phyloP scores from a whole-genome alignment of 2,797 vertebrate genomes.

The Poecile montanus region DNA sequence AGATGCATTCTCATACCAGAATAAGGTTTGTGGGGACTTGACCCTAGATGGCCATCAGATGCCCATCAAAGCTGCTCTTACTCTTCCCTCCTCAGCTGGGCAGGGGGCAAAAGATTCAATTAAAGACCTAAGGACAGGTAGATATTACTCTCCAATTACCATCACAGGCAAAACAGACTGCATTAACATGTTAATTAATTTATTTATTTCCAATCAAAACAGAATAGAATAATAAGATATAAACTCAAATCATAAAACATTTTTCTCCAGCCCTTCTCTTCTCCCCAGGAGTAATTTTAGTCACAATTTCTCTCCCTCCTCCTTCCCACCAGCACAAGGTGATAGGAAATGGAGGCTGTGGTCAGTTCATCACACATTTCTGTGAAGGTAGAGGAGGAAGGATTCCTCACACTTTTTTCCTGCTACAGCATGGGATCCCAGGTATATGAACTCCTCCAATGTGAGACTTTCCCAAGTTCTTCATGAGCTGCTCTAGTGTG shows the following conservation, averaged over 20 bases:
- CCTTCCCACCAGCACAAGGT: fast-evolving
- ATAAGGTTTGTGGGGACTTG: not conserved
- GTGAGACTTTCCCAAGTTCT: not conserved
- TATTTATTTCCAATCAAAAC: not conserved
- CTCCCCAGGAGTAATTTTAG: not conserved
- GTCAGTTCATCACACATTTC: not conserved
- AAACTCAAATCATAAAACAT: not conserved
- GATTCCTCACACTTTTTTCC: not conserved
- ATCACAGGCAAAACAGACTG: not conserved
- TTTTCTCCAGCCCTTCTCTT: fast-evolving
- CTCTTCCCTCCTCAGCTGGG: not conserved
- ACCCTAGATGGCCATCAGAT: not conserved
- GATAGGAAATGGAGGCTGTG: not conserved
- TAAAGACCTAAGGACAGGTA: not conserved
- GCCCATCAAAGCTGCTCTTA: not conserved
- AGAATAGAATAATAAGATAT: not conserved
- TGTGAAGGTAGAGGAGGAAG: not conserved
- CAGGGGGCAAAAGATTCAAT: not conserved
- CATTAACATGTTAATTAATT: not conserved
- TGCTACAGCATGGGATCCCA: not conserved
- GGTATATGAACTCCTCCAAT: not conserved
- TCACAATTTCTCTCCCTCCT: not conserved
- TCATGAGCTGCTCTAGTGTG: fast-evolving
- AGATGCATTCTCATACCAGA: not conserved
- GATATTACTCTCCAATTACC: not conserved